Percentiles rank a stretch among this genome's conserved stretches.
Conservation (phyloP, 1,140 invertebrate genomes). For the Penaeus indicus region DNA sequence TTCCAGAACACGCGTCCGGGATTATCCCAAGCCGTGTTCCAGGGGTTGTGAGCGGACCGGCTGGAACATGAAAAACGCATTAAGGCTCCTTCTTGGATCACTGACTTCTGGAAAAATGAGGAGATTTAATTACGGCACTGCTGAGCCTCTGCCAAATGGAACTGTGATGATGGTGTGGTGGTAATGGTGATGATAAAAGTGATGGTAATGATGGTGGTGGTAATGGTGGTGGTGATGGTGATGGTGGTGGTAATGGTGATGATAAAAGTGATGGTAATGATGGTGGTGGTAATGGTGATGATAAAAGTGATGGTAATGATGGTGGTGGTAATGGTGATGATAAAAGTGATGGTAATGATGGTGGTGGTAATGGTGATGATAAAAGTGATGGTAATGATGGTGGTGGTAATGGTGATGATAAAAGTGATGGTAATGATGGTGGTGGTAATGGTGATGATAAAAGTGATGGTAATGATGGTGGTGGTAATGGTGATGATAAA, state of each 20-base stretch:
- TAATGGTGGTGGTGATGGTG: neutral
- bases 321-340: too few species aligned
- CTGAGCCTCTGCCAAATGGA: conserved; percentile 48
- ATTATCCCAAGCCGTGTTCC: conserved; percentile 58
- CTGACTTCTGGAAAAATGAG: conserved; percentile 62
- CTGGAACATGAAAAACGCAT: conserved; percentile 62
- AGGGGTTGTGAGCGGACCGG: conserved; percentile 54
- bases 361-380: too few species aligned
- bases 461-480: neutral
- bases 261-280: too few species aligned
- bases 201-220: neutral
- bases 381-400: too few species aligned
- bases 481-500: neutral
- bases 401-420: too few species aligned
- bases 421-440: too few species aligned
- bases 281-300: too few species aligned
- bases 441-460: too few species aligned
- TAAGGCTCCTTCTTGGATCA: conserved; percentile 62
- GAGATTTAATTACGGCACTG: conserved; percentile 57
- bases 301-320: too few species aligned
- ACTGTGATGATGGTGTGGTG: neutral
- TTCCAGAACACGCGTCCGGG: conserved; percentile 52
- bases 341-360: too few species aligned
- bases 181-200: neutral
- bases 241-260: neutral